Evolutionary conservation across 2,888 invertebrate genomes (phyloP).

Genomic region (Drosophila merina): DNA sequence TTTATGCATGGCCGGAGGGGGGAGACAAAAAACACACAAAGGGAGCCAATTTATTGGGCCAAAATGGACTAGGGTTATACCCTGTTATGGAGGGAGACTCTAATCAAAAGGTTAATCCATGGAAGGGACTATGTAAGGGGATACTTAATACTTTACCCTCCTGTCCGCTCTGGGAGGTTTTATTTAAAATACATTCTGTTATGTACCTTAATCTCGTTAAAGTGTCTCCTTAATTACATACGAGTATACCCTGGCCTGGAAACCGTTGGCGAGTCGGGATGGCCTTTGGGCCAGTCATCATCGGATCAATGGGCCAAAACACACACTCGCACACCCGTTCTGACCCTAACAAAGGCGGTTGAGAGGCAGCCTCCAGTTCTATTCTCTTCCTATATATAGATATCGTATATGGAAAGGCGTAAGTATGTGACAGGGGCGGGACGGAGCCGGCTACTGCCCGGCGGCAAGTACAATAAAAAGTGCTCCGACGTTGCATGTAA

Average conservation of each 20-base stretch:
- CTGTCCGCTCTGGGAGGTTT: background rate
- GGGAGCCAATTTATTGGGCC: slow-evolving; percentile 19
- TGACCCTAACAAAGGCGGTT: slow-evolving; percentile 60
- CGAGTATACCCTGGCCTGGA: slow-evolving; percentile 23
- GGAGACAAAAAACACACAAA: slow-evolving; percentile 43
- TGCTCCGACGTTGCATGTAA: slow-evolving; percentile 63
- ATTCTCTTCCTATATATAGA: slow-evolving; percentile 19
- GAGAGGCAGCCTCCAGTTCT: slow-evolving; percentile 54
- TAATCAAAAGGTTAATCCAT: too few relatives aligned
- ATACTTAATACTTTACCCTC: too few relatives aligned
- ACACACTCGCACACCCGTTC: slow-evolving; percentile 36
- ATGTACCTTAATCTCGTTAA: background rate
- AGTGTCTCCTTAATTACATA: background rate
- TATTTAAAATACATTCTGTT: background rate
- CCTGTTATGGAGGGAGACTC: slow-evolving; percentile 6
- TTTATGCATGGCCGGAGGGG: slow-evolving; percentile 57
- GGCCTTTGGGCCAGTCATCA: slow-evolving; percentile 55
- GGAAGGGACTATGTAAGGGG: too few relatives aligned
- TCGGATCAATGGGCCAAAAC: slow-evolving; percentile 62
- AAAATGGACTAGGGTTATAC: slow-evolving; percentile 33
- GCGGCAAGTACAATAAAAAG: slow-evolving; percentile 73
- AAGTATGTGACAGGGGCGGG: slow-evolving; percentile 49
- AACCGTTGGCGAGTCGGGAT: slow-evolving; percentile 25
- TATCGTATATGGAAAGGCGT: slow-evolving; percentile 36
- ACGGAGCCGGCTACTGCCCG: slow-evolving; percentile 36